These are phyloP conservation scores for Misgurnus mizolepis DNA, from an alignment of 2,113 vertebrate genomes.

Conservation along the genomic window DNA sequence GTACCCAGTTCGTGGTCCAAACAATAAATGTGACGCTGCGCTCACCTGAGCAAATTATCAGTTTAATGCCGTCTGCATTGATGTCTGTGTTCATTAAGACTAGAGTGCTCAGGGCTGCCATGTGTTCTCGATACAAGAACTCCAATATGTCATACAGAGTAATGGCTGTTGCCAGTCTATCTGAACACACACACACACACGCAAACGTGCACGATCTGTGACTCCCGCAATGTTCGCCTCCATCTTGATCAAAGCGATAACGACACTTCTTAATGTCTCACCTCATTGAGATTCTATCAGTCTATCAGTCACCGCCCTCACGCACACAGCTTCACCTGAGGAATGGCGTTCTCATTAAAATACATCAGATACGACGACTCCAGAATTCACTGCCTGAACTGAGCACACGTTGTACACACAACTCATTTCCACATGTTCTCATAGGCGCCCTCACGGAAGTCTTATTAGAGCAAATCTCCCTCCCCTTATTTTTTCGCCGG, in stretches of 20 bases:
- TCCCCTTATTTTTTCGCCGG: constrained; percentile 17
- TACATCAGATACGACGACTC: constrained; percentile 29
- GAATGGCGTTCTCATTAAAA: constrained; percentile 48
- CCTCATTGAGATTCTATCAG: constrained; percentile 44
- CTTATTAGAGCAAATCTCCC: constrained; percentile 19
- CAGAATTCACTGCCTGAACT: not conserved
- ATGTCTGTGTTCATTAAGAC: constrained; percentile 66
- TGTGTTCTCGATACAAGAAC: constrained; percentile 63
- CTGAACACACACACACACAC: constrained; percentile 52
- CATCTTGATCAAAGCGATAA: constrained; percentile 47
- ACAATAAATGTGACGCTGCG: not conserved
- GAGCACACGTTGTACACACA: not conserved
- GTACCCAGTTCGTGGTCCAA: not conserved
- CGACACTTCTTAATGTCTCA: constrained; percentile 37
- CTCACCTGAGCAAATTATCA: constrained; percentile 31
- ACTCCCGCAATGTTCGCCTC: constrained; percentile 47
- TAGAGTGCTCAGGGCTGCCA: constrained; percentile 61
- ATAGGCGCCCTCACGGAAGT: not conserved
- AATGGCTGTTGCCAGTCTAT: constrained; percentile 68
- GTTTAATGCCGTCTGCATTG: constrained; percentile 38
- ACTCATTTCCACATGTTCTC: constrained; percentile 24
- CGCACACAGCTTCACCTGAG: constrained; percentile 42
- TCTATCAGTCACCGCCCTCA: constrained; percentile 46
- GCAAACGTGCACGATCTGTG: constrained; percentile 5
- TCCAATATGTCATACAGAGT: constrained; percentile 64